Conservation (phyloP, 2,113 vertebrate species). For the Dendropsophus ebraccatus region DNA sequence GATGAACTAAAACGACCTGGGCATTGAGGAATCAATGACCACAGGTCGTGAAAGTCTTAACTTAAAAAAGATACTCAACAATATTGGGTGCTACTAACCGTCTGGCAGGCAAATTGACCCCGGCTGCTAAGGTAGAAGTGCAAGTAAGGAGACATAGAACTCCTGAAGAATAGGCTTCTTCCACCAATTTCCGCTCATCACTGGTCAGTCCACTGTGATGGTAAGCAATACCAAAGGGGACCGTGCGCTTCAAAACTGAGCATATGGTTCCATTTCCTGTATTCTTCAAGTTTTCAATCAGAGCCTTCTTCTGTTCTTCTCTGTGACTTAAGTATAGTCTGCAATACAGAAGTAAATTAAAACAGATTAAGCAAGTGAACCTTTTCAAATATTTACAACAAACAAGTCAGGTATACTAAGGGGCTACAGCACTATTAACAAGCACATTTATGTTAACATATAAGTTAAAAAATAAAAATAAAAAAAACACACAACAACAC, state of each 20-base stretch:
- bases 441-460: neutral
- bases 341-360: neutral
- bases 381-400: neutral
- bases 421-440: neutral
- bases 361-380: neutral
- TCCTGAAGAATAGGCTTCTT: constrained; percentile 88
- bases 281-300: constrained; percentile 78
- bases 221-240: constrained; percentile 92
- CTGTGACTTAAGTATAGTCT: constrained; percentile 80
- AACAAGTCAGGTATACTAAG: neutral
- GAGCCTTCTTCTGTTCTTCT: constrained; percentile 76
- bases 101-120: constrained; percentile 93
- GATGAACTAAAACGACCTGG: too few species aligned
- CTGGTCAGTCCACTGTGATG: constrained; percentile 92
- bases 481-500: constrained; percentile 65
- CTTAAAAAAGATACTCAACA: too few species aligned
- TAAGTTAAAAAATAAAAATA: neutral
- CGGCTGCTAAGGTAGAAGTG: constrained; percentile 94
- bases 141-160: constrained; percentile 91
- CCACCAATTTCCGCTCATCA: constrained; percentile 87
- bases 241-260: constrained; percentile 80
- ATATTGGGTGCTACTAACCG: constrained; percentile 73
- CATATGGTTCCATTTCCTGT: constrained; percentile 82
- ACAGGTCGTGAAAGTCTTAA: too few species aligned
- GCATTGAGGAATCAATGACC: too few species aligned